Evolutionary conservation across 1,140 invertebrate genomes (phyloP), one percentile per base, ranked within the genome.

Genomic region (Heterodera carotae): DNA sequence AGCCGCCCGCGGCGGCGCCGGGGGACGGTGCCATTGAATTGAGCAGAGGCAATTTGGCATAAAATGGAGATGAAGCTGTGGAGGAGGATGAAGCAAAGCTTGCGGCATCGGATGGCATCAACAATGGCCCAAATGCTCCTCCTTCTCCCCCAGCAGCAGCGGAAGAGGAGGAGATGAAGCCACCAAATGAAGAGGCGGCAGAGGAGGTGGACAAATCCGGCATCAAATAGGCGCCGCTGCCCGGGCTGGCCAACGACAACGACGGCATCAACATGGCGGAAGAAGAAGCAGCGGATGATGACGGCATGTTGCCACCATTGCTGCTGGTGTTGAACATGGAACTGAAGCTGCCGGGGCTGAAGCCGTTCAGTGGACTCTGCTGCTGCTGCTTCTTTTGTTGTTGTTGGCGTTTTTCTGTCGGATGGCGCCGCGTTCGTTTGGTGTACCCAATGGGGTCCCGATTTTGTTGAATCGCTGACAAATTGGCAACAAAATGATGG

Each of bases 371-470:
- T 22, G 48, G 48, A 56, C 48, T 56, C 48, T 56, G 48, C 48
- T 56, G 48, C 22, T 56, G 22, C 48, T 53, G 48, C 18, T 53
- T 8, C 10, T 53, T 8, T 15, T 53, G 1, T 18, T 64, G 81
- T 25, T 27, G 69, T 8, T 43, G 34, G 56, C 29, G 22, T 68
- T 80, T 80, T 25, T 77, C 53, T 12, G 43, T 31, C 18, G 83
- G 76, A 39, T 83, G 85, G 27, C 83, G 68, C 70, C 82, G 33
- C 29, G 85, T 86, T 39, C 84, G 68, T 73, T 85, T 85, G 8
- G 84, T 85, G 48, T 85, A 85, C 15, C 84, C 84, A 59, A 85
- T 85, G 43, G 84, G 84, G 75, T 85, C 84, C 22, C 84, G 77
- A 71, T 85, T 85, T 78, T 85, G 86, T 76, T 85, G 84, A 60